A percentile compares a stretch with the other conserved stretches of the same genome.
These are phyloP conservation scores for Phengaris arion DNA, from an alignment of 2,888 invertebrate genomes.

Conservation along the genomic window DNA sequence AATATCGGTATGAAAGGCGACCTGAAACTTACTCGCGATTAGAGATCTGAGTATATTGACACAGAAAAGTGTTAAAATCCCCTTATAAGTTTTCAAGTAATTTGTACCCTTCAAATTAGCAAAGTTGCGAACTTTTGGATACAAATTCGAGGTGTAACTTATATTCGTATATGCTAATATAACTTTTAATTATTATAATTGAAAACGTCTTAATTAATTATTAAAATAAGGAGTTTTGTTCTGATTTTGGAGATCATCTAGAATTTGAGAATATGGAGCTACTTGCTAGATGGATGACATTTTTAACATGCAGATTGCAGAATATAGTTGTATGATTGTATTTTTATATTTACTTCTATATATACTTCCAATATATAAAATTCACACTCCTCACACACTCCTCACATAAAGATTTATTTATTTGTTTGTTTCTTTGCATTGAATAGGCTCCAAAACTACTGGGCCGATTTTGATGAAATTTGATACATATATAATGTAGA, in stretches of 20 bases:
- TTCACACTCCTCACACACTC: too few species aligned
- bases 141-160: not conserved
- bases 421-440: too few species aligned
- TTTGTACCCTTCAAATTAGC: slow-evolving; percentile 48
- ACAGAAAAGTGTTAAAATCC: slow-evolving; percentile 54
- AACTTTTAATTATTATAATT: slow-evolving; percentile 15
- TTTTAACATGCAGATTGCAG: too few species aligned
- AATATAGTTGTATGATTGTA: too few species aligned
- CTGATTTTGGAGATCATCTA: not conserved
- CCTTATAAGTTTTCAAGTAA: slow-evolving; percentile 52
- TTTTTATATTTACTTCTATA: too few species aligned
- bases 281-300: too few species aligned
- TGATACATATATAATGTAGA: too few species aligned
- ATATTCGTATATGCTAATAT: slow-evolving; percentile 1
- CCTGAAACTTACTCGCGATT: slow-evolving; percentile 74
- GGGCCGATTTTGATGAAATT: too few species aligned
- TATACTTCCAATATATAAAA: too few species aligned
- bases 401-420: too few species aligned
- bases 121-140: slow-evolving; percentile 48
- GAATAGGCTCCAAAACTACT: too few species aligned
- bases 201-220: slow-evolving; percentile 10
- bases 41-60: slow-evolving; percentile 58
- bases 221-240: not conserved
- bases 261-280: not conserved
- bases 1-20: slow-evolving; percentile 68